Conservation (phyloP, 2,797 vertebrate species). For the Pyrrhura leucotis region DNA sequence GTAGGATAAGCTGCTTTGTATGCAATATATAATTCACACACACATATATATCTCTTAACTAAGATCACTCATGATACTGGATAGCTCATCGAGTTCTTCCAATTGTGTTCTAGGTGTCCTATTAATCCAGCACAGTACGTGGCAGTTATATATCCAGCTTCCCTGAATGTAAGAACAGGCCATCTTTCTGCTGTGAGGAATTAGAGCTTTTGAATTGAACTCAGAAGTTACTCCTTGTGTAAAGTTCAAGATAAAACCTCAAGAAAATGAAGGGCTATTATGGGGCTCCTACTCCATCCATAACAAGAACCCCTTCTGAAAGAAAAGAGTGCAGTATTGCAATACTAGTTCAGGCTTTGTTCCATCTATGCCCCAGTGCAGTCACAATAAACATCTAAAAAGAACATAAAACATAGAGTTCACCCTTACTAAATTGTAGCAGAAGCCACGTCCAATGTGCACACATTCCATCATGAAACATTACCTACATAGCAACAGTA, state of each 20-base stretch:
- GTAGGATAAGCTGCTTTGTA: background rate
- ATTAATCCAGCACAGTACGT: background rate
- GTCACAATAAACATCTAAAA: background rate
- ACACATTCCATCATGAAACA: background rate
- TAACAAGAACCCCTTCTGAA: background rate
- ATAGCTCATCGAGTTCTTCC: background rate
- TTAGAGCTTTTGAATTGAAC: background rate
- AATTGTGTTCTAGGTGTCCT: accelerated
- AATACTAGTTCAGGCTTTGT: background rate
- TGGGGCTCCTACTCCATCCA: background rate
- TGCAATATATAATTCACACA: background rate
- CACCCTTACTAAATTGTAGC: background rate
- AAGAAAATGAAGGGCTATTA: background rate
- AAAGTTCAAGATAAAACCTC: background rate
- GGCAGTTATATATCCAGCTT: background rate
- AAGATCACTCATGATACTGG: background rate
- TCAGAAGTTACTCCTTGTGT: background rate
- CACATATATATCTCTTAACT: accelerated
- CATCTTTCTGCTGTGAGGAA: background rate
- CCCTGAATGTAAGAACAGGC: background rate
- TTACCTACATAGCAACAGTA: background rate
- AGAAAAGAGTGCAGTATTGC: background rate
- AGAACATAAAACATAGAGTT: background rate
- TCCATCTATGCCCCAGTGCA: background rate
- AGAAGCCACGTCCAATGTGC: background rate